phyloP scores from a whole-genome alignment of 2,113 vertebrate species.

The Carassius auratus region DNA sequence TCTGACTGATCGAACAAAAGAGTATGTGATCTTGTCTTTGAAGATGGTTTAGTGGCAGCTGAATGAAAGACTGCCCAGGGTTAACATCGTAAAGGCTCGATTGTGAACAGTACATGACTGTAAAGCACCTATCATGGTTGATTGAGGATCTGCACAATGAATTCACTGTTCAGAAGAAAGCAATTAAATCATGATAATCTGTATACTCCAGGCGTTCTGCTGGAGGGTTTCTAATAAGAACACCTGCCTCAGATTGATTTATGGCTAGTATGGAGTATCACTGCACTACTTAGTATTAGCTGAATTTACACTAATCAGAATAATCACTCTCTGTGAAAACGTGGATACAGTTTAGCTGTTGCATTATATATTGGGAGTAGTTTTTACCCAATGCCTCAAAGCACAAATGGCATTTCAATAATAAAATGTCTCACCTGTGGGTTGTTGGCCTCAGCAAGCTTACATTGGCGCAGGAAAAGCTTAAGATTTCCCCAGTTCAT shows the following conservation, averaged over 20 bases:
- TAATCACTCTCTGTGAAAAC: neutral
- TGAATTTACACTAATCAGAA: neutral
- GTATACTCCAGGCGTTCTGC: slow-evolving; percentile 33
- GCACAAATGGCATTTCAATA: too few relatives aligned
- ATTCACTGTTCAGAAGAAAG: slow-evolving; percentile 52
- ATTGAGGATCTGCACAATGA: slow-evolving; percentile 22
- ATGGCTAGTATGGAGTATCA: neutral
- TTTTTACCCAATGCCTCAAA: too few relatives aligned
- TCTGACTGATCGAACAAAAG: slow-evolving; percentile 61
- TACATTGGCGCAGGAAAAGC: slow-evolving; percentile 96
- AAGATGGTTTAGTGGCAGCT: slow-evolving; percentile 58
- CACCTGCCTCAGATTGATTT: slow-evolving; percentile 5
- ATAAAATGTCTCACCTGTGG: slow-evolving; percentile 84
- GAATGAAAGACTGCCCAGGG: slow-evolving; percentile 59
- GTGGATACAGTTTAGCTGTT: neutral
- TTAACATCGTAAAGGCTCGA: slow-evolving; percentile 68
- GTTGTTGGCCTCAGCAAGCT: slow-evolving; percentile 97
- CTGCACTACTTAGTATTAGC: neutral
- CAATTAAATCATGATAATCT: slow-evolving; percentile 36
- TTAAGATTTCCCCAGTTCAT: slow-evolving; percentile 99
- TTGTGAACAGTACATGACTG: slow-evolving; percentile 57
- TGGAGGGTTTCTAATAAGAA: slow-evolving; percentile 22
- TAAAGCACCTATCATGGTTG: slow-evolving; percentile 26
- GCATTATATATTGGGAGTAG: too few relatives aligned
- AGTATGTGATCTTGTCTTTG: slow-evolving; percentile 29